These are phyloP conservation scores for Spilarctia lutea DNA, from an alignment of 2,888 invertebrate genomes.

Conservation along the genomic window DNA sequence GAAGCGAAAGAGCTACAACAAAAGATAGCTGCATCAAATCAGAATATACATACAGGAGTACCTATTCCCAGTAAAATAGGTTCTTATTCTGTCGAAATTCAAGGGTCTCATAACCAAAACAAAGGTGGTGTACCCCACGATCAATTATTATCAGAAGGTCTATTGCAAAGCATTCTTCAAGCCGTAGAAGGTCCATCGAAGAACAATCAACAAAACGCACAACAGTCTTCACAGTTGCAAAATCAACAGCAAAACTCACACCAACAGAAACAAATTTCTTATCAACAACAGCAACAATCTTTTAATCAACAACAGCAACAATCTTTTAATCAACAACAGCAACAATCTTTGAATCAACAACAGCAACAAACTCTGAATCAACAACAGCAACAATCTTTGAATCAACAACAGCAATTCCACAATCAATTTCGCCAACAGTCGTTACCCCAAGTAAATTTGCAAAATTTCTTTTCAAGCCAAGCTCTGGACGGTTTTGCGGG, in stretches of 20 bases:
- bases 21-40: conserved; percentile 69
- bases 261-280: conserved; percentile 21
- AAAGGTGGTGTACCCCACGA: conserved; percentile 88
- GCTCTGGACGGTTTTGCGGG: conserved; percentile 62
- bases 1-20: conserved; percentile 77
- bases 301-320: conserved; percentile 5
- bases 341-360: too few species aligned
- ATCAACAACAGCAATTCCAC: conserved; percentile 9
- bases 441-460: conserved; percentile 29
- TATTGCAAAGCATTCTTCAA: conserved; percentile 92
- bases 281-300: conserved; percentile 20
- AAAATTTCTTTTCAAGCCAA: conserved; percentile 37
- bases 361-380: conserved; percentile 19
- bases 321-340: neutral
- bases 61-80: conserved; percentile 77
- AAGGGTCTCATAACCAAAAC: conserved; percentile 86
- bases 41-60: conserved; percentile 62
- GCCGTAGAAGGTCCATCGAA: conserved; percentile 91
- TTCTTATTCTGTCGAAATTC: conserved; percentile 92
- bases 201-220: conserved; percentile 34
- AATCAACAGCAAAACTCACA: conserved; percentile 21
- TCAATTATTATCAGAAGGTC: conserved; percentile 91
- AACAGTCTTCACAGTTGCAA: conserved; percentile 39
- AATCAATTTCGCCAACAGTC: conserved; percentile 33
- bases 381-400: conserved; percentile 14